Evolutionary conservation across 2,797 vertebrate species (phyloP), one percentile per base, ranked within the genome.

Genomic region (Schizopygopsis pylzovi): DNA sequence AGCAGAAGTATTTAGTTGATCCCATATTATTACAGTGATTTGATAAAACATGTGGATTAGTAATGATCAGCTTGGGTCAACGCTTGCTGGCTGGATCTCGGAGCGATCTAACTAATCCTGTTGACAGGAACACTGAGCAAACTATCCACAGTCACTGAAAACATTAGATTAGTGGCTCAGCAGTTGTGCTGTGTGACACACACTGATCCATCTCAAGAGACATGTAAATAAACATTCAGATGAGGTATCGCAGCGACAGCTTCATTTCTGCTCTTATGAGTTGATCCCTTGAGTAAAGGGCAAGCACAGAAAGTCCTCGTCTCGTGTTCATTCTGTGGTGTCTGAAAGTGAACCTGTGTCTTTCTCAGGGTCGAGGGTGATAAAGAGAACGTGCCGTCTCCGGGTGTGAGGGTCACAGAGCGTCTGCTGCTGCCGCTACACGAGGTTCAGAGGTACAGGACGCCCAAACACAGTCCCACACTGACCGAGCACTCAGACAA

Each of bases 351-450:
- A 93, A 89, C 68, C 86, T 39, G 22, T 79, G 77, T 83, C 18
- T 75, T 91, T 22, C 79, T 87, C 90, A 96, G 95, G 92, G 94
- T 95, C 83, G 91, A 94, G 88, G 80, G 95, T 93, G 96, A 98
- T 93, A 99, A 99, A 92, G 97, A 98, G 93, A 98, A 98, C 92
- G 95, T 97, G 92, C 97, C 95, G 0, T 97, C 95, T 79, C 94
- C 90, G 73, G 89, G 94, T 81, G 90, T 25, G 83, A 91, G 88
- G 13, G 54, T 68, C 59, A 85, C 89, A 11, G 95, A 96, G 86
- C 94, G 91, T 90, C 84, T 56, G 88, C 86, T 95, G 70, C 91
- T 89, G 84, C 90, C 89, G 8, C 89, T 82, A 1, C 91, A 92
- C 89, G 95, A 92, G 87, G 93, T 91, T 78, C 94, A 93, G 77